These are phyloP conservation scores for Mus minutoides DNA, from an alignment of 2,797 vertebrate genomes.

Conservation along the genomic window DNA sequence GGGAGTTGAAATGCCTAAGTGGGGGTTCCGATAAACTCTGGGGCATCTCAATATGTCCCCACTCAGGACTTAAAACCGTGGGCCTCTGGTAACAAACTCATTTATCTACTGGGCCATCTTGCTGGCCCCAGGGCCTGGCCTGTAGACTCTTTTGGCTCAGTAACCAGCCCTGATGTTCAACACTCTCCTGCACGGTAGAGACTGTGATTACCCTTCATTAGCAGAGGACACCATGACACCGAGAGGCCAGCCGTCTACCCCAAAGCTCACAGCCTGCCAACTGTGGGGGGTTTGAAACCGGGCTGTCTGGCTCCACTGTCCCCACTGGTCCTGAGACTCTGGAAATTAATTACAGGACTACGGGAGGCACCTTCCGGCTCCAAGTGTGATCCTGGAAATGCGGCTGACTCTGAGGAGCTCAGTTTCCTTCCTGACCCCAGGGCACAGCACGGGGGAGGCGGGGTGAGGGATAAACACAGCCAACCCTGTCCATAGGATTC, in stretches of 20 bases:
- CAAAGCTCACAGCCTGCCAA: neutral
- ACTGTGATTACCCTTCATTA: neutral
- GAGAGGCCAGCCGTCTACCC: neutral
- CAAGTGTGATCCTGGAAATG: neutral
- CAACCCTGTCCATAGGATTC: neutral
- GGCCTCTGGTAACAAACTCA: neutral
- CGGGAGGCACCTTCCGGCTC: neutral
- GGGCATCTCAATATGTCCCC: neutral
- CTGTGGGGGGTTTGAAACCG: neutral
- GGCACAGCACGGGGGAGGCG: neutral
- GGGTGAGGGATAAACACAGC: no score
- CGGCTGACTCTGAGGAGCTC: neutral
- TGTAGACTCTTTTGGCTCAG: neutral
- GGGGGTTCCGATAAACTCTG: neutral
- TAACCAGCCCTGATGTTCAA: neutral
- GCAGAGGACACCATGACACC: neutral
- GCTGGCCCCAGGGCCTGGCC: neutral
- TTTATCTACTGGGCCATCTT: neutral
- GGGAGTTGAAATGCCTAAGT: neutral
- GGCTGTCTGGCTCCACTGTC: neutral
- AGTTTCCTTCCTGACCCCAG: conserved; percentile 37
- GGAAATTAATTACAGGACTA: neutral
- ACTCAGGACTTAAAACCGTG: neutral
- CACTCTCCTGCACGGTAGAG: neutral
- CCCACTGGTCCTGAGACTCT: neutral